These are phyloP conservation scores for Cochlearius cochlearius DNA, from an alignment of 2,113 vertebrate species.

Conservation along the genomic window DNA sequence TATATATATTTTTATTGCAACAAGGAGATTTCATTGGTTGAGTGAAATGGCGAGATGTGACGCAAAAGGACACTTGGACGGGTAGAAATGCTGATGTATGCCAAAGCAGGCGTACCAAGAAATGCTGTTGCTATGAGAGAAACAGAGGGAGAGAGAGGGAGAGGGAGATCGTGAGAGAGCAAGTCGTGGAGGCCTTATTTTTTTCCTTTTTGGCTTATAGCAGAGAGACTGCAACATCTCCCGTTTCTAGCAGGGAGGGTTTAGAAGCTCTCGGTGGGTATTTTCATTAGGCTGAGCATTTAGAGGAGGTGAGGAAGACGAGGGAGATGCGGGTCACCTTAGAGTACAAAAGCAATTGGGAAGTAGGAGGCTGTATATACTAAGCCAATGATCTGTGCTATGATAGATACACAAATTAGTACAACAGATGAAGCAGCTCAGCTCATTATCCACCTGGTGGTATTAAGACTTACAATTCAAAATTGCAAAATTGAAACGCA, in stretches of 20 bases:
- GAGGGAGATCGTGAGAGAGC: slow-evolving; percentile 55
- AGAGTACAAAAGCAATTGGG: slow-evolving; percentile 32
- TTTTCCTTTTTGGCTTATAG: slow-evolving; percentile 38
- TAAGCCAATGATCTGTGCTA: slow-evolving; percentile 37
- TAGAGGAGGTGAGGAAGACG: neutral
- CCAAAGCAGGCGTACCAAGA: slow-evolving; percentile 72
- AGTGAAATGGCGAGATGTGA: slow-evolving; percentile 93
- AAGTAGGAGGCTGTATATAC: slow-evolving; percentile 49
- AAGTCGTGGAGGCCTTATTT: slow-evolving; percentile 68
- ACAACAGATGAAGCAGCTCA: slow-evolving; percentile 47
- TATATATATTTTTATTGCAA: slow-evolving; percentile 77
- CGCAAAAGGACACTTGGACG: slow-evolving; percentile 84
- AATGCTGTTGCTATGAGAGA: slow-evolving; percentile 72
- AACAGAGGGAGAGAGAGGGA: slow-evolving; percentile 44
- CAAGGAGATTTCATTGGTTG: slow-evolving; percentile 82
- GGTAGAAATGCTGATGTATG: slow-evolving; percentile 77
- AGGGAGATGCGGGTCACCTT: slow-evolving; percentile 42
- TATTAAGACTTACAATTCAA: slow-evolving; percentile 6
- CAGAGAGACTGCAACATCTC: slow-evolving; percentile 20
- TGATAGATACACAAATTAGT: slow-evolving; percentile 53
- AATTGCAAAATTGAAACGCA: slow-evolving; percentile 38
- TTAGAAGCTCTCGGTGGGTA: neutral
- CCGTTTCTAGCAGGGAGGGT: neutral
- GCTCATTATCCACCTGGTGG: slow-evolving; percentile 43
- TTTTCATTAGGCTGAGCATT: slow-evolving; percentile 1